Conservation (phyloP, 1,140 invertebrate genomes). For the Euura lappo region DNA sequence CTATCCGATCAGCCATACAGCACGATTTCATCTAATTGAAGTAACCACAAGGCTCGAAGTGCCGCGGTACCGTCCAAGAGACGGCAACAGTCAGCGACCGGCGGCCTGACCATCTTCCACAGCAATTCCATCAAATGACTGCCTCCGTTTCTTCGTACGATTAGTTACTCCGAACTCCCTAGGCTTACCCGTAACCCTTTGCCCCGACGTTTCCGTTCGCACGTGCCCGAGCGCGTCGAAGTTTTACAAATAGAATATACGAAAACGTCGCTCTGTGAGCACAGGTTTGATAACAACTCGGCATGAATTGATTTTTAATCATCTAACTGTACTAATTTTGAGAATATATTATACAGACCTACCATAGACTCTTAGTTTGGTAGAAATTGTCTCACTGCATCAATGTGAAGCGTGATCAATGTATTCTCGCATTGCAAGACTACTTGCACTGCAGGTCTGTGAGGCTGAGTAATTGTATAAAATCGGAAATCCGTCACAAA, state of each 20-base stretch:
- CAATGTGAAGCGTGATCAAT: too few relatives aligned
- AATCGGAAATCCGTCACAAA: too few relatives aligned
- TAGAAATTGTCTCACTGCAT: too few relatives aligned
- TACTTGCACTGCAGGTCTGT: too few relatives aligned
- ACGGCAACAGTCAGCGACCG: conserved; percentile 14
- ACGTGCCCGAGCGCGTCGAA: conserved; percentile 39
- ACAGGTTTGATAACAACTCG: background rate
- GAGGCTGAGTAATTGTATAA: too few relatives aligned
- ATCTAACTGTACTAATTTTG: too few relatives aligned
- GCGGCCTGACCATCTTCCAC: conserved; percentile 3
- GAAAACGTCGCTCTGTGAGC: background rate
- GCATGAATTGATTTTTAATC: too few relatives aligned
- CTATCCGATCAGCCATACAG: conserved; percentile 30
- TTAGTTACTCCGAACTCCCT: conserved; percentile 6
- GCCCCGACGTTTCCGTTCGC: conserved; percentile 48
- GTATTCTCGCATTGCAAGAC: too few relatives aligned
- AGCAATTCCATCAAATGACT: conserved; percentile 52
- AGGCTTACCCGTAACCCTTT: conserved; percentile 17
- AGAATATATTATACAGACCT: too few relatives aligned
- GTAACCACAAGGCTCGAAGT: conserved; percentile 56
- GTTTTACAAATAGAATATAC: background rate
- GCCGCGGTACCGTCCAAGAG: conserved; percentile 22
- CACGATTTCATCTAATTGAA: conserved; percentile 58
- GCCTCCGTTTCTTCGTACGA: conserved; percentile 44
- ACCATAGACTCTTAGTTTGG: too few relatives aligned